Conservation (phyloP, 2,888 invertebrate genomes). For the Orgyia antiqua region DNA sequence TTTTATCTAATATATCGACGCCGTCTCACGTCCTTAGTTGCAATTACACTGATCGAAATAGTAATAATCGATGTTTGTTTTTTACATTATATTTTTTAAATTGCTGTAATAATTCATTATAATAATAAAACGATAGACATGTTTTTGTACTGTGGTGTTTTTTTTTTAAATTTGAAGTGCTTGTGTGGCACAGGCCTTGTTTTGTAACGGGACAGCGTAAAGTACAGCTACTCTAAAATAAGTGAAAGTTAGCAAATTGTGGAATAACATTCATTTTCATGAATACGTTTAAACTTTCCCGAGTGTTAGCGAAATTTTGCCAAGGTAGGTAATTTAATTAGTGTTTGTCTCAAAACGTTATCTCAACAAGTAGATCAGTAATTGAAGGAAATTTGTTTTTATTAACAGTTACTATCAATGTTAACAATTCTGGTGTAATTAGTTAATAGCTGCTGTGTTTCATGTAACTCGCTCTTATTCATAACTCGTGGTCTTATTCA, state of each 20-base stretch:
- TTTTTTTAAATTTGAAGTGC: constrained; percentile 28
- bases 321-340: no score
- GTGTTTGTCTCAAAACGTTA: no score
- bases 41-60: constrained; percentile 67
- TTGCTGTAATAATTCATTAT: constrained; percentile 71
- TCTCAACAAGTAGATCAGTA: no score
- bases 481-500: no score
- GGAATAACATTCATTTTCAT: background rate
- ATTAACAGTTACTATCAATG: no score
- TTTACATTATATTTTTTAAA: constrained; percentile 67
- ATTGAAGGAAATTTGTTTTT: no score
- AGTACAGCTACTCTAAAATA: no score
- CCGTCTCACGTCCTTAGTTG: constrained; percentile 66
- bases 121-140: constrained; percentile 58
- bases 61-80: constrained; percentile 57
- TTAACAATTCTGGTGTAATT: no score
- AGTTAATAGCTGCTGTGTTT: no score
- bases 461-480: no score
- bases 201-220: constrained; percentile 15
- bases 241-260: constrained; percentile 22
- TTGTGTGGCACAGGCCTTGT: constrained; percentile 24
- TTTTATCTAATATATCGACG: constrained; percentile 51
- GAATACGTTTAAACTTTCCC: no score
- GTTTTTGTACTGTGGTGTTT: constrained; percentile 58
- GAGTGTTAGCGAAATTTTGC: no score